Evolutionary conservation across 2,797 vertebrate genomes (phyloP), one percentile per base, ranked within the genome.

Genomic region (Tauraco hartlaubi): DNA sequence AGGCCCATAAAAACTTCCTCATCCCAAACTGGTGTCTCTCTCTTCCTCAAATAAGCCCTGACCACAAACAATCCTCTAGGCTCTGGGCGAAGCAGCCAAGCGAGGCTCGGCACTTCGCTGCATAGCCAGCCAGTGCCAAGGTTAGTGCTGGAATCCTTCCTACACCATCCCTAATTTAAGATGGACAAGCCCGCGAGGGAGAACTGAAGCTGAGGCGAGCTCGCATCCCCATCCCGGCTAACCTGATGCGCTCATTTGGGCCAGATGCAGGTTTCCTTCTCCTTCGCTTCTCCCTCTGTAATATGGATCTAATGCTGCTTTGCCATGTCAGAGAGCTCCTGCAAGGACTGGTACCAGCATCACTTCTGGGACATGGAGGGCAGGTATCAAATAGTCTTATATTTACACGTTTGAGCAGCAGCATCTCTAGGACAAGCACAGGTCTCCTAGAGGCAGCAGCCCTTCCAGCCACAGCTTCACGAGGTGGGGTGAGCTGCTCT

Each of bases 141-240:
- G 19, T 35, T 67, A 20, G 41, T 4, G 5, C 0, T 1, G 5
- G 5, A 62, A 26, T 29, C 52, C 77, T 13, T 49, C 49, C 56
- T 21, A 16, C 8, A 6, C 5, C 2, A 15, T 3, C 20, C 28
- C 5, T 8, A 8, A 20, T 19, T 55, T 44, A 59, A 52, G 20
- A 20, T 1, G 13, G 21, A 49, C 11, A 37, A 35, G 9, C 9
- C 54, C 39, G 58, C 0, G 1, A 21, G 15, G 44, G 10, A 68
- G 51, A 83, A 26, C 5, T 0, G 0, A 58, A 39, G 35, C 69
- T 14, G 43, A 9, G 6, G 12, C 0, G 1, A 73, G 23, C 8
- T 52, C 1, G 0, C 0, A 0, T 35, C 44, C 31, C 41, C 19
- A 9, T 26, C 43, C 15, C 0, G 0, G 15, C 21, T 37, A 31